Evolutionary conservation across 2,113 vertebrate genomes (phyloP).

Genomic region (Aviceda subcristata): DNA sequence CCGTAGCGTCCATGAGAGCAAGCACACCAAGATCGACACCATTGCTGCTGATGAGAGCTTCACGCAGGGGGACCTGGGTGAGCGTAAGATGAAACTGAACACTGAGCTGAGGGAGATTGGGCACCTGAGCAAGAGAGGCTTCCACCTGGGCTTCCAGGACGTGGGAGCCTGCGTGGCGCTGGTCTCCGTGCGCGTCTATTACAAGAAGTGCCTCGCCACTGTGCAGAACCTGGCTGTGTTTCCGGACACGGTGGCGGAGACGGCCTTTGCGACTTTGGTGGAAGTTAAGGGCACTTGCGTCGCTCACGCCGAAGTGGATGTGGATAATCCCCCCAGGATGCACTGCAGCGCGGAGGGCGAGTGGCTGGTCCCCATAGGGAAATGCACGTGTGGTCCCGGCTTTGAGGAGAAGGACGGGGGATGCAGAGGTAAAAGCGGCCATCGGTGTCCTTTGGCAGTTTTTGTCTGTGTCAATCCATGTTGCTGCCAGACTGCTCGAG

Average conservation of each 20-base stretch:
- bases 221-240: conserved; percentile 90
- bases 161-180: conserved; percentile 94
- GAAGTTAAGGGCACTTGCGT: conserved; percentile 92
- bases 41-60: conserved; percentile 97
- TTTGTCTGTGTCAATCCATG: background rate
- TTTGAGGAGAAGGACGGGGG: conserved; percentile 92
- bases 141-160: conserved; percentile 96
- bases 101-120: conserved; percentile 95
- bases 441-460: background rate
- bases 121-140: conserved; percentile 89
- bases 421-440: conserved; percentile 85
- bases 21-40: conserved; percentile 93
- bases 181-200: conserved; percentile 93
- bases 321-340: conserved; percentile 91
- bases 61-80: conserved; percentile 93
- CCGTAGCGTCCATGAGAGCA: conserved; percentile 70
- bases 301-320: conserved; percentile 86
- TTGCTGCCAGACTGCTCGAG: background rate
- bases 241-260: conserved; percentile 90
- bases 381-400: conserved; percentile 91
- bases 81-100: conserved; percentile 98
- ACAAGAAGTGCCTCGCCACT: conserved; percentile 89
- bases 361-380: conserved; percentile 95
- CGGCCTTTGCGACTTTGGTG: conserved; percentile 89
- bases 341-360: conserved; percentile 96